phyloP scores from a whole-genome alignment of 2,113 vertebrate genomes.

The Mesoclemmys tuberculata region DNA sequence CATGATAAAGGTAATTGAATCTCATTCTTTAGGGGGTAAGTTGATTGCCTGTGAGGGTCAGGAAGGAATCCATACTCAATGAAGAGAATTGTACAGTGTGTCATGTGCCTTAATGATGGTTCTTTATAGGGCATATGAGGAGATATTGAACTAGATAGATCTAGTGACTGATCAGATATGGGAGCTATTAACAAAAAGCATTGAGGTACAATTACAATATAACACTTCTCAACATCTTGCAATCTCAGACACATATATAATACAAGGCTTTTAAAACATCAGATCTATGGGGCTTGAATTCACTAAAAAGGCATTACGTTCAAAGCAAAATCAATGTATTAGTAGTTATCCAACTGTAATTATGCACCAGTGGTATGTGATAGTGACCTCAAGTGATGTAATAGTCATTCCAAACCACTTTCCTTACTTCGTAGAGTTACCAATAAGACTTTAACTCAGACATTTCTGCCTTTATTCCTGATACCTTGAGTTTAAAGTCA shows the following conservation, averaged over 20 bases:
- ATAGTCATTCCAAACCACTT: background rate
- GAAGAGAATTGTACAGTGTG: background rate
- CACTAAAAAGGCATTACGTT: slow-evolving; percentile 14
- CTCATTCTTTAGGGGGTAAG: background rate
- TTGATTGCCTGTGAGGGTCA: background rate
- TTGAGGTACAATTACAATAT: background rate
- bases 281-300: background rate
- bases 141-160: background rate
- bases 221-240: background rate
- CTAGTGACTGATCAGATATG: slow-evolving; percentile 4
- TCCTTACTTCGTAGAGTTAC: background rate
- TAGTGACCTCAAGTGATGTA: background rate
- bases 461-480: background rate
- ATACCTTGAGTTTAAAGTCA: background rate
- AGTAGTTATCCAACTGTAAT: background rate
- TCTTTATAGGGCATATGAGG: background rate
- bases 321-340: slow-evolving; percentile 41
- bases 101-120: background rate
- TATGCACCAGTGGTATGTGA: background rate
- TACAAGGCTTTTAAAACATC: slow-evolving; percentile 9
- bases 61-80: slow-evolving; percentile 14
- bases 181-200: background rate
- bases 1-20: slow-evolving; percentile 36
- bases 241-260: background rate
- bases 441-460: background rate